Evolutionary conservation across 2,888 invertebrate genomes (phyloP), one percentile per base, ranked within the genome.

Genomic region (Dolomedes plantarius): DNA sequence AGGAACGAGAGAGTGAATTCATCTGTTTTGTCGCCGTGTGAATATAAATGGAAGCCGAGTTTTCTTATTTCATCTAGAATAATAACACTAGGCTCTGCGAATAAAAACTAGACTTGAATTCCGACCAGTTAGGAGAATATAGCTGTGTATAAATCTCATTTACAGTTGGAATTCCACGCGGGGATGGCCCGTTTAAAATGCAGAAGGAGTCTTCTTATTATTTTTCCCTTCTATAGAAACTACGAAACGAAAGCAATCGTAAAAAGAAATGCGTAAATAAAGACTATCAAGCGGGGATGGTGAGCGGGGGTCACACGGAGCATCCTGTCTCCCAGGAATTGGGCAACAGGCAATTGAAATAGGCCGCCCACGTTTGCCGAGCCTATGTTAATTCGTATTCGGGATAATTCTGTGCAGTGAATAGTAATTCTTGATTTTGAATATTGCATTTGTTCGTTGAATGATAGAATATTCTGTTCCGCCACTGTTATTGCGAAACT

Each of bases 331-430:
- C 82, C 67, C 32, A 71, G 64, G 75, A 68, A 50, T 68, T 69
- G 41, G 28, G 29, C 73, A 81, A 68, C 73, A 67, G 67, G 65
- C 82, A 76, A 65, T 76, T 77, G 72, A 72, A 71, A 72, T 72
- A 71, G 72, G 36, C 82, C n/a, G 64, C 46, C 69, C 75, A 82
- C 82, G 75, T 68, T 41, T 82, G 75, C 71, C 13, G 28, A 32
- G 36, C 36, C 65, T 62, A 83, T 77, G 76, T 77, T 83, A 83
- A 83, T 83, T 83, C 83, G 46, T 64, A 83, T 77, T 77, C 83
- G 32, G 28, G 83, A 77, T 83, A 83, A 83, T 83, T 76, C 72
- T 83, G 83, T 83, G 83, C 83, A 16, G 68, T 64, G 83, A 83
- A 83, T 83, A 83, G 83, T 83, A 83, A 83, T 83, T 83, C 72